A percentile compares a stretch with the other conserved stretches of the same genome.
These are phyloP conservation scores for Adelognathus sp. DNA, from an alignment of 2,888 invertebrate genomes.

Conservation along the genomic window DNA sequence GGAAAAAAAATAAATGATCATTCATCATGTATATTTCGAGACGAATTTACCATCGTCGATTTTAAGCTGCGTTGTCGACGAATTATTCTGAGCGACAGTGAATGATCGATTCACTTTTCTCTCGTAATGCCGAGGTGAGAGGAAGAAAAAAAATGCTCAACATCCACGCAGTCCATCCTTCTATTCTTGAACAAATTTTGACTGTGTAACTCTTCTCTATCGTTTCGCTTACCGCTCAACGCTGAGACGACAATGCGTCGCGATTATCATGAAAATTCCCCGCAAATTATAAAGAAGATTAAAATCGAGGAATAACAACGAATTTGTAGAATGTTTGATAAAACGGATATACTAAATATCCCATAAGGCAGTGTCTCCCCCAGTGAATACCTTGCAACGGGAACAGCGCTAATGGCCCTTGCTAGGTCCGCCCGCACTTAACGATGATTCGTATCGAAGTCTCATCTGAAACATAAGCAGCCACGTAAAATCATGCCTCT, in stretches of 20 bases:
- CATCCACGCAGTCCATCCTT: slow-evolving; percentile 1
- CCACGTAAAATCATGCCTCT: slow-evolving; percentile 78
- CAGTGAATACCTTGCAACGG: slow-evolving; percentile 81
- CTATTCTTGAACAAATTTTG: slow-evolving; percentile 8
- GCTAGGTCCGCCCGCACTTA: slow-evolving; percentile 78
- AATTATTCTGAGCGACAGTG: background rate
- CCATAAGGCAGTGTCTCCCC: slow-evolving; percentile 79
- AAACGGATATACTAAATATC: slow-evolving; percentile 74
- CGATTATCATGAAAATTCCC: slow-evolving; percentile 1
- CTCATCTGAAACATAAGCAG: slow-evolving; percentile 81
- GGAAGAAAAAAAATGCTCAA: slow-evolving; percentile 13
- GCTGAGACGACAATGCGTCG: slow-evolving; percentile 3
- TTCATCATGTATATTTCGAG: no score
- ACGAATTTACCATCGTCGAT: background rate
- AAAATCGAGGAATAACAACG: background rate
- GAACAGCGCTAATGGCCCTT: slow-evolving; percentile 79
- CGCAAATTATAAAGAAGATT: slow-evolving; percentile 25
- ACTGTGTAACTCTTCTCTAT: background rate
- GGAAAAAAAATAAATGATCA: no score
- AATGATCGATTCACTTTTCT: background rate
- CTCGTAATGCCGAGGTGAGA: background rate
- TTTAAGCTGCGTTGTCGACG: background rate
- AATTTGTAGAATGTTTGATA: slow-evolving; percentile 25
- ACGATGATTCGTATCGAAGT: slow-evolving; percentile 78
- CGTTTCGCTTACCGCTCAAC: slow-evolving; percentile 35